A percentile compares a stretch with the other conserved stretches of the same genome.
phyloP scores from a whole-genome alignment of 2,113 vertebrate genomes.

The Cariama cristata region DNA sequence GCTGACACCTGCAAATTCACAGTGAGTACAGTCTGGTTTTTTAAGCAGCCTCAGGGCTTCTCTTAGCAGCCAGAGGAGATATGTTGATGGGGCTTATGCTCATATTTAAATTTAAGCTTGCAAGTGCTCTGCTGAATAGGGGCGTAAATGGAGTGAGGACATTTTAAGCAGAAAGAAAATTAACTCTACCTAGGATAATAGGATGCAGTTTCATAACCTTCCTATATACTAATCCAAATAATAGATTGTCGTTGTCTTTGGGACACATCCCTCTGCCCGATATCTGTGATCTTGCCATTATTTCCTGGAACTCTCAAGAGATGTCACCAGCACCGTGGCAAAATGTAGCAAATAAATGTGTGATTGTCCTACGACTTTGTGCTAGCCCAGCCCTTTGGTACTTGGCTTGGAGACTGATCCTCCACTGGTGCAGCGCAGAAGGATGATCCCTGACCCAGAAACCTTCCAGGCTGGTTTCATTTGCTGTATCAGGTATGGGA shows the following conservation, averaged over 20 bases:
- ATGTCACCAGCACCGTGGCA: neutral
- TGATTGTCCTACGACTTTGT: neutral
- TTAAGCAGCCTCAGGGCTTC: constrained; percentile 37
- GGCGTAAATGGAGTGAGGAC: neutral
- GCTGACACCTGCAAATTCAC: neutral
- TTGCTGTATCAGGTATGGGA: neutral
- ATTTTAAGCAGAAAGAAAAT: neutral
- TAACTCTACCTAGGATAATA: neutral
- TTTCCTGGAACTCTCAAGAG: neutral
- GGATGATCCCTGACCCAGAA: neutral
- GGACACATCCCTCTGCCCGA: fast-evolving
- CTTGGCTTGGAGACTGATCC: neutral
- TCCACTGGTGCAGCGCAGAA: neutral
- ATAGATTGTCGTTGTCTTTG: neutral
- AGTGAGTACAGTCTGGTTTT: constrained; percentile 1
- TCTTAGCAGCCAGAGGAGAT: constrained; percentile 27
- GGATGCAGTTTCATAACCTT: neutral
- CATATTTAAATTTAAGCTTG: constrained; percentile 20
- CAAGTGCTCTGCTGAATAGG: neutral
- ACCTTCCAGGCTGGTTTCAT: neutral
- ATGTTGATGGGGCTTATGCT: neutral
- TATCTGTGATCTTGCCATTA: neutral
- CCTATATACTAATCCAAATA: neutral
- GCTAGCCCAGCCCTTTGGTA: neutral
- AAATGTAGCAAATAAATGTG: fast-evolving